phyloP scores from a whole-genome alignment of 2,113 vertebrate genomes.

The Rhabdornis inornatus region DNA sequence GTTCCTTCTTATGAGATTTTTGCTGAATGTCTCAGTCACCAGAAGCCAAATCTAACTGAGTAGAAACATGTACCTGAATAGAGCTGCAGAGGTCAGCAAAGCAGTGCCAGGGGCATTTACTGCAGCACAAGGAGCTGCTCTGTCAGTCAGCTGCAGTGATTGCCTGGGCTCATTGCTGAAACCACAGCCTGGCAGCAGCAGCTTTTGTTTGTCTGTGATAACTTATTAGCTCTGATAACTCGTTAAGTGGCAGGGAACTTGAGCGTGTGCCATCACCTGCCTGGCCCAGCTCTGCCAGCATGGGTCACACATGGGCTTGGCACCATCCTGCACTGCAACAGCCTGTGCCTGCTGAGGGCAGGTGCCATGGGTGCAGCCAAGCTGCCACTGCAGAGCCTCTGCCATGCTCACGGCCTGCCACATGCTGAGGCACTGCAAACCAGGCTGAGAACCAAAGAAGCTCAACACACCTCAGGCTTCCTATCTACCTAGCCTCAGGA shows the following conservation, averaged over 20 bases:
- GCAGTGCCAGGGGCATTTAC: not conserved
- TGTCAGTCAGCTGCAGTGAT: conserved; percentile 48
- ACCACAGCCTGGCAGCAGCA: not conserved
- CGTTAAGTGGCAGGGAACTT: not conserved
- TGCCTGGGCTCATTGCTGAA: not conserved
- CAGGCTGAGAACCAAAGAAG: not conserved
- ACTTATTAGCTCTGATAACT: not conserved
- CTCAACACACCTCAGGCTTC: not conserved
- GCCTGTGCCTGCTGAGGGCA: not conserved
- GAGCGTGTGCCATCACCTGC: fast-evolving
- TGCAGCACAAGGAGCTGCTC: not conserved
- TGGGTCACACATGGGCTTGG: fast-evolving
- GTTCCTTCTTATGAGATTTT: not conserved
- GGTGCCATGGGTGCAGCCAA: not conserved
- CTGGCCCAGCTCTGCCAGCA: not conserved
- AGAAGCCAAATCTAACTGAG: not conserved
- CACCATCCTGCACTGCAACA: not conserved
- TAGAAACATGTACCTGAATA: not conserved
- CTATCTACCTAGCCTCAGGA: not conserved
- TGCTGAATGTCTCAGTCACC: not conserved
- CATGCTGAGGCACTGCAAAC: fast-evolving
- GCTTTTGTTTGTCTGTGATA: not conserved
- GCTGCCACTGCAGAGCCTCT: not conserved
- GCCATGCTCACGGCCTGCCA: not conserved
- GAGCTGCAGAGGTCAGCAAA: not conserved